Percentiles rank a stretch among this genome's conserved stretches.
phyloP scores from a whole-genome alignment of 2,797 vertebrate genomes.

The Leucoraja ocellata region DNA sequence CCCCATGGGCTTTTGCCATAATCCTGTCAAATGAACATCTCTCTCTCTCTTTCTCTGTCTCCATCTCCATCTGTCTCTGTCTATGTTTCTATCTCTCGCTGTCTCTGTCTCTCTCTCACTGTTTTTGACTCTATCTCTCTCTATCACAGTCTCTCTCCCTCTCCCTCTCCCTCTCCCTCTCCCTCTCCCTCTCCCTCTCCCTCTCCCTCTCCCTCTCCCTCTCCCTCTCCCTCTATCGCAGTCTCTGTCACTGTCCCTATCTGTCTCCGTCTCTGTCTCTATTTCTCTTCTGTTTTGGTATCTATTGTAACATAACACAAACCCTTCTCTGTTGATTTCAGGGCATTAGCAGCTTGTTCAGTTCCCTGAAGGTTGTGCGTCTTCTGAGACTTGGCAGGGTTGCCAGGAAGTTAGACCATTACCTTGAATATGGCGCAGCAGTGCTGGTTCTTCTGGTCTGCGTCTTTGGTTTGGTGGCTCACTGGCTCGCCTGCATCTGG shows the following conservation, averaged over 20 bases:
- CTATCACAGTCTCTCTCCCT: too few species aligned
- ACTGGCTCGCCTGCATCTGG: constrained; percentile 97
- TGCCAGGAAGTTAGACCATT: constrained; percentile 89
- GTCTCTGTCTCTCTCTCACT: too few species aligned
- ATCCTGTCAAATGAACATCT: neutral
- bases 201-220: too few species aligned
- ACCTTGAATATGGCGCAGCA: constrained; percentile 86
- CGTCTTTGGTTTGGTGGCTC: constrained; percentile 87
- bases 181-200: too few species aligned
- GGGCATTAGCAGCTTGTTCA: constrained; percentile 95
- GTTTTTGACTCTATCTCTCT: too few species aligned
- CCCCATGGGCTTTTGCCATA: neutral
- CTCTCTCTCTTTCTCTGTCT: too few species aligned
- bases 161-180: too few species aligned
- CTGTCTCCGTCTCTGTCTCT: too few species aligned
- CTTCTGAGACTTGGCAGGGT: constrained; percentile 84
- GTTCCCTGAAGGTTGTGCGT: constrained; percentile 88
- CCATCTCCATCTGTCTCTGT: too few species aligned
- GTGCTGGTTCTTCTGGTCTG: constrained; percentile 89
- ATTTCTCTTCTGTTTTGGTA: neutral
- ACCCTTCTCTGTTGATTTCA: constrained; percentile 48
- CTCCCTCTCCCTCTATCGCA: too few species aligned
- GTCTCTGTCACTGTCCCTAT: too few species aligned
- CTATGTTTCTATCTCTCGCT: too few species aligned
- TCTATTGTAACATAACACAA: neutral